phyloP scores from a whole-genome alignment of 2,797 vertebrate genomes.

The Notolepis coatsorum region DNA sequence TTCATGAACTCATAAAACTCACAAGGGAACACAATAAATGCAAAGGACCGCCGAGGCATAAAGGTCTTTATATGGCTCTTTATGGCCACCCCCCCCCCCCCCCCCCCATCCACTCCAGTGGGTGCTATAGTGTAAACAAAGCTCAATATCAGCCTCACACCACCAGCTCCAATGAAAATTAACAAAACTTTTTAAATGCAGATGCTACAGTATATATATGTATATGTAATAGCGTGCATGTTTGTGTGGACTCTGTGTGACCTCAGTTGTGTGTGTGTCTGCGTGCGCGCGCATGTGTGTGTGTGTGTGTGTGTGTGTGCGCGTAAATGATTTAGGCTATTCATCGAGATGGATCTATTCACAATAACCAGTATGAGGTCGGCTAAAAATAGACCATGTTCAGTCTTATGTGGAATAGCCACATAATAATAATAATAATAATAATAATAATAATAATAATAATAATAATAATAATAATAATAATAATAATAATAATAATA shows the following conservation, averaged over 20 bases:
- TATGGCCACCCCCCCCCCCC: conserved; percentile 18
- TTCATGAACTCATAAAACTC: conserved; percentile 34
- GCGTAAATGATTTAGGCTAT: too few species aligned
- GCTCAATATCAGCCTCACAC: not conserved
- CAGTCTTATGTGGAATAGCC: too few species aligned
- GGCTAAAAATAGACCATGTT: too few species aligned
- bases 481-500: too few species aligned
- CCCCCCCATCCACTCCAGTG: conserved; percentile 22
- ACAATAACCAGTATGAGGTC: too few species aligned
- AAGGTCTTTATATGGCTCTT: conserved; percentile 32
- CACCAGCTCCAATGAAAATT: not conserved
- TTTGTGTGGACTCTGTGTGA: too few species aligned
- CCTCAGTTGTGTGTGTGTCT: too few species aligned
- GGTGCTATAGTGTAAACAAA: conserved; percentile 34
- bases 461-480: too few species aligned
- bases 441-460: too few species aligned
- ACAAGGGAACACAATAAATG: conserved; percentile 29
- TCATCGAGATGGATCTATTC: too few species aligned
- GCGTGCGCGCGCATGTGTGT: not conserved
- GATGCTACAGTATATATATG: not conserved
- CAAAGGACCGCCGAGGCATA: conserved; percentile 13
- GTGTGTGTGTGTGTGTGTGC: not conserved
- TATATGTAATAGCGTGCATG: not conserved
- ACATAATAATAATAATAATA: too few species aligned
- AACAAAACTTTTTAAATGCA: not conserved